A percentile compares a stretch with the other conserved stretches of the same genome.
phyloP scores from a whole-genome alignment of 35 echinoderm and acorn worm species.

The Chiridota heheva region DNA sequence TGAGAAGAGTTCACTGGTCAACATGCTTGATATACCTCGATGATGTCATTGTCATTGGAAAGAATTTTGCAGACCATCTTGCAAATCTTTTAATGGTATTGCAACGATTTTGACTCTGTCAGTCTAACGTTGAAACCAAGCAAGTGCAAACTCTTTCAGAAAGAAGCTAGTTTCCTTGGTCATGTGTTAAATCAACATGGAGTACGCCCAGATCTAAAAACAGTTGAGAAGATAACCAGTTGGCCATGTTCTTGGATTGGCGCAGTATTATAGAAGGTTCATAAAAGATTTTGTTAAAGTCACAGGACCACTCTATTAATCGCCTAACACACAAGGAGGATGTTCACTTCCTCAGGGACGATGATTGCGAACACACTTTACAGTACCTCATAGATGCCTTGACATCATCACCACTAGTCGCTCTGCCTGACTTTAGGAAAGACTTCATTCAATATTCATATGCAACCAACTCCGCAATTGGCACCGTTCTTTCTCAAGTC shows the following conservation, averaged over 20 bases:
- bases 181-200: constrained; percentile 33
- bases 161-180: constrained; percentile 12
- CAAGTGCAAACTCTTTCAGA: constrained; percentile 45
- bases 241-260: constrained; percentile 56
- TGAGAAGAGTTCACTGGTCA: constrained; percentile 29
- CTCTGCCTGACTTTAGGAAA: constrained; percentile 5
- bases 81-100: constrained; percentile 3
- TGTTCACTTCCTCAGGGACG: constrained; percentile 14
- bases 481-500: not conserved
- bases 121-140: constrained; percentile 35
- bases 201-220: constrained; percentile 22
- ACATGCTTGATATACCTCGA: constrained; percentile 27
- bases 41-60: constrained; percentile 28
- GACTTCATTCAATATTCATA: constrained; percentile 1
- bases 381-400: constrained; percentile 12
- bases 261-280: constrained; percentile 31
- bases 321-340: not conserved
- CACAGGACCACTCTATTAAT: constrained; percentile 26
- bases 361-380: constrained; percentile 16
- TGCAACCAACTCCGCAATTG: not conserved
- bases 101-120: not conserved
- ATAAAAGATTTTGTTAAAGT: constrained; percentile 36
- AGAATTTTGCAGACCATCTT: constrained; percentile 24
- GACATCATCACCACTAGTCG: constrained; percentile 7
- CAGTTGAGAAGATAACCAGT: constrained; percentile 4